These are phyloP conservation scores for Distichodus sexfasciatus DNA, from an alignment of 2,797 vertebrate species.

Conservation along the genomic window DNA sequence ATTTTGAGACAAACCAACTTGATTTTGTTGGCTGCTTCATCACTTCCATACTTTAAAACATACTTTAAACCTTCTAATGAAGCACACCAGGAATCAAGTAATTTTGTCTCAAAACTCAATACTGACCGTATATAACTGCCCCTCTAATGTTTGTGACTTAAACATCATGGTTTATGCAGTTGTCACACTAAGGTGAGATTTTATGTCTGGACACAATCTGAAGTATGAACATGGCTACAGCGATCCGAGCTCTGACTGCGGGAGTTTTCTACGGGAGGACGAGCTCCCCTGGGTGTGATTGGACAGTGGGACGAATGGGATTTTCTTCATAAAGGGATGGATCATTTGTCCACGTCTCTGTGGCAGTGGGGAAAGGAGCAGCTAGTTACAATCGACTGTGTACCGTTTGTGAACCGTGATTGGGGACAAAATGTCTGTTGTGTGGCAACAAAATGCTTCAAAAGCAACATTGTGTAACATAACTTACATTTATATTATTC, in stretches of 20 bases:
- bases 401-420: too few species aligned
- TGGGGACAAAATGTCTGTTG: conserved; percentile 55
- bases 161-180: too few species aligned
- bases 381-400: not conserved
- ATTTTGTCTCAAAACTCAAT: too few species aligned
- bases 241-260: not conserved
- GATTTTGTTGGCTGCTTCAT: too few species aligned
- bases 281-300: not conserved
- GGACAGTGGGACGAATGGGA: not conserved
- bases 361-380: not conserved
- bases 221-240: not conserved
- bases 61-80: too few species aligned
- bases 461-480: too few species aligned
- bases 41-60: too few species aligned
- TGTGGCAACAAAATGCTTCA: conserved; percentile 60
- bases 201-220: not conserved
- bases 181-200: not conserved
- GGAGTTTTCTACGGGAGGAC: not conserved
- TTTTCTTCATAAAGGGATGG: not conserved
- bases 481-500: too few species aligned
- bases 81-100: too few species aligned
- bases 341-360: conserved; percentile 8
- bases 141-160: too few species aligned
- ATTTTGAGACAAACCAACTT: too few species aligned
- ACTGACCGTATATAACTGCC: too few species aligned